phyloP scores from a whole-genome alignment of 2,113 vertebrate genomes.

The Alosa alosa region DNA sequence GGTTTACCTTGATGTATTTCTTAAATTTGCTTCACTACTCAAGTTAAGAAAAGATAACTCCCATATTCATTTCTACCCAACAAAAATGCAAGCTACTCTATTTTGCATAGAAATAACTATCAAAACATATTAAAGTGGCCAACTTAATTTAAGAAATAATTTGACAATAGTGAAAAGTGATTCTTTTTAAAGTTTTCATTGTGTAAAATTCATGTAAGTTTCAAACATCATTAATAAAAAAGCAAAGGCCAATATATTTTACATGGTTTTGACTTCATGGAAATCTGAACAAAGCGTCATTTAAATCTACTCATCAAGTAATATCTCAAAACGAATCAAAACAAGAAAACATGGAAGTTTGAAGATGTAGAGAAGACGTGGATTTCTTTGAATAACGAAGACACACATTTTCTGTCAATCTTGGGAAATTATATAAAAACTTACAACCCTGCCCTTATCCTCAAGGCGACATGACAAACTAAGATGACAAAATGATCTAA shows the following conservation, averaged over 20 bases:
- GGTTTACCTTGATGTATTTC: background rate
- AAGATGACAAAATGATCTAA: background rate
- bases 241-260: conserved; percentile 1
- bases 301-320: background rate
- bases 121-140: background rate
- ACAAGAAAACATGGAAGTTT: background rate
- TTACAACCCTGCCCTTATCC: background rate
- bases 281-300: background rate
- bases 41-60: background rate
- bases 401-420: background rate
- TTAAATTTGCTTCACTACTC: background rate
- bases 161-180: background rate
- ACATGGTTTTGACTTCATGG: background rate
- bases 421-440: background rate
- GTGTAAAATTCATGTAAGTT: background rate
- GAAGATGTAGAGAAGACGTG: background rate
- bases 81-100: background rate
- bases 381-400: background rate
- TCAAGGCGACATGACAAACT: background rate
- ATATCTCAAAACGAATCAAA: background rate
- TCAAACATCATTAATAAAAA: background rate
- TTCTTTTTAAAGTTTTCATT: background rate
- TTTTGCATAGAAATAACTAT: background rate
- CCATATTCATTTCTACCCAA: background rate
- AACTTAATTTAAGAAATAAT: background rate